Base-by-base conservation (phyloP, 2,113 vertebrate genomes). In the Paradoxurus hermaphroditus region DNA sequence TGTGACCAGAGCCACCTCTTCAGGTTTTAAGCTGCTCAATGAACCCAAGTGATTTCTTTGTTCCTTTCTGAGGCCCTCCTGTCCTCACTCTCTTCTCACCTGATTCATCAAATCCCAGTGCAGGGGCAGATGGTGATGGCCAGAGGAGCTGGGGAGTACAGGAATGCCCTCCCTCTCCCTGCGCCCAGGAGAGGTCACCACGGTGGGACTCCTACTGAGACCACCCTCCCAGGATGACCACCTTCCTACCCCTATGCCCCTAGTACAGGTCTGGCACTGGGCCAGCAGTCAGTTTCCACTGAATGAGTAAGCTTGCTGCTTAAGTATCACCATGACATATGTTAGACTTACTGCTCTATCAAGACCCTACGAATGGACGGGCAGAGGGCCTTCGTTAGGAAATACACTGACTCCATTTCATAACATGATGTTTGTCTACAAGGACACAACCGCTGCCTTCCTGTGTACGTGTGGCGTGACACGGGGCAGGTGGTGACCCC, bases 321-420 rank as follows among this genome's bases (percentile, higher is more conserved):
- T 1, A 7, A 75, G 41, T 29, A 27, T 13, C 25, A 15, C 7
- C 39, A 4, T 4, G 14, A 27, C 8, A 2, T 4, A 9, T 1
- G 4, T 10, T 0, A 1, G 12, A 41, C 4, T 7, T 27, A 25
- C 70, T 27, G 4, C 12, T 41, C 36, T 7, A 13, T 41, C 23
- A 25, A 25, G 39, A 25, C 41, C 72, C 72, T 16, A 4, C 39
- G 29, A 15, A 44, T 4, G 1, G 25, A 29, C 0, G 25, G 41
- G 41, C 14, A 9, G 4, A 15, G 72, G 41, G 13, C 44, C 72
- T 75, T 7, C 41, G 14, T 29, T 7, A 44, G 72, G 41, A 41
- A 29, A 4, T 2, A 27, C 39, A 25, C 8, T 2, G 41, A 15
- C 72, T 29, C 39, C 14, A 75, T 7, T 27, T 44, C 72, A 15